Evolutionary conservation across 2,888 invertebrate species (phyloP), one percentile per base, ranked within the genome.

Genomic region (Trichogramma evanescens): DNA sequence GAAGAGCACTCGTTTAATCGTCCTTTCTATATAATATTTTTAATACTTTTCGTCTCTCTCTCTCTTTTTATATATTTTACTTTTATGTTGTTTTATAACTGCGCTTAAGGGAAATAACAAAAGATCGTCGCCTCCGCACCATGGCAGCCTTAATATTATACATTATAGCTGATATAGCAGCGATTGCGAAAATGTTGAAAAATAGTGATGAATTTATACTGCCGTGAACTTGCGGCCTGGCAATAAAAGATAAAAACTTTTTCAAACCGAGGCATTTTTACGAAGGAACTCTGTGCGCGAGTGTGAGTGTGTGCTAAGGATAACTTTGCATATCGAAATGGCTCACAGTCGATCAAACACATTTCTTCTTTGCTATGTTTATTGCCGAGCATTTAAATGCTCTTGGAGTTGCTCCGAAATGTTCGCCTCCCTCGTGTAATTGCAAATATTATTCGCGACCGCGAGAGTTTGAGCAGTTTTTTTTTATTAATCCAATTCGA

Each of bases 141-240:
- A 26, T 2, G 3, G 26, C 26, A 26, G 26, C 3, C 26, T 26
- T 26, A 26, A 26, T 26, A 26, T 26, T 26, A 26, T 26, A 26
- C 26, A 26, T 26, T 26, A 26, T 26, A 26, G 26, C 26, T 26
- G 26, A 26, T 26, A 26, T 26, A 26, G 26, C 26, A 26, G 26
- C 26, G 63, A 61, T 59, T 61, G 63, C 61, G 61, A 58, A 57
- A 61, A 61, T 57, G 63, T 64, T 59, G 58, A 58, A 61, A 63
- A 61, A 61, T 63, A 61, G 61, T 63, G 61, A 26, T 26, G 26
- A 63, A 61, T 63, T 63, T 58, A 63, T 63, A 63, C 59, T 63
- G 56, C 56, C 9, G 26, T 26, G 26, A 26, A 26, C 26, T 26
- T 26, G 26, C 26, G 59, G 61, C 51, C 46, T 26, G 49, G 61